Percentiles rank a stretch among this genome's conserved stretches.
phyloP scores from a whole-genome alignment of 2,888 invertebrate genomes.

The Parnassius apollo region DNA sequence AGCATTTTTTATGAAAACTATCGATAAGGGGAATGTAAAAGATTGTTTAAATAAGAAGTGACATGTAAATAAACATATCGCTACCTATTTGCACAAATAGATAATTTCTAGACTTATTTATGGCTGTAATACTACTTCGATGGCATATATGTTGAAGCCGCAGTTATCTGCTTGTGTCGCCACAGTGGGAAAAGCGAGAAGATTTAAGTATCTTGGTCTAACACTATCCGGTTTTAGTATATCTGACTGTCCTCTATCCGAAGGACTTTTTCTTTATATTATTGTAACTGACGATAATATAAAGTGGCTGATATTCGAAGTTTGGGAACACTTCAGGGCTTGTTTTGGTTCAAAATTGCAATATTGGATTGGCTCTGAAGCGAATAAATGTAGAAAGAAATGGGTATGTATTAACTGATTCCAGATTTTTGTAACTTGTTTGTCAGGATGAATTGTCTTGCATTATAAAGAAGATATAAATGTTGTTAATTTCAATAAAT shows the following conservation, averaged over 20 bases:
- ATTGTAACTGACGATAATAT: slow-evolving; percentile 4
- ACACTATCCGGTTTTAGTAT: slow-evolving; percentile 17
- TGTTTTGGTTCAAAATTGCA: slow-evolving; percentile 1
- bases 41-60: slow-evolving; percentile 6
- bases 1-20: slow-evolving; percentile 4
- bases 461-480: neutral
- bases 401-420: neutral
- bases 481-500: neutral
- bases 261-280: neutral
- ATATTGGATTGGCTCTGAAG: too few species aligned
- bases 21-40: neutral
- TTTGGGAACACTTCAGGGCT: slow-evolving; percentile 14
- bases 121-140: too few species aligned
- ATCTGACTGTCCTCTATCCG: slow-evolving; percentile 5
- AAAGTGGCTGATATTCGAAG: slow-evolving; percentile 15
- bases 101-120: neutral
- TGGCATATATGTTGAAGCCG: too few species aligned
- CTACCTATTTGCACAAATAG: slow-evolving; percentile 23
- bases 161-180: neutral
- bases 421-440: slow-evolving; percentile 7
- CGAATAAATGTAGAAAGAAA: neutral
- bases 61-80: slow-evolving; percentile 20
- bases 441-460: slow-evolving; percentile 2
- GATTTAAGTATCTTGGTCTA: neutral
- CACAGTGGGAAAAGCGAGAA: neutral